These are phyloP conservation scores for Cyclophora punctaria DNA, from an alignment of 2,888 invertebrate genomes.

Conservation along the genomic window DNA sequence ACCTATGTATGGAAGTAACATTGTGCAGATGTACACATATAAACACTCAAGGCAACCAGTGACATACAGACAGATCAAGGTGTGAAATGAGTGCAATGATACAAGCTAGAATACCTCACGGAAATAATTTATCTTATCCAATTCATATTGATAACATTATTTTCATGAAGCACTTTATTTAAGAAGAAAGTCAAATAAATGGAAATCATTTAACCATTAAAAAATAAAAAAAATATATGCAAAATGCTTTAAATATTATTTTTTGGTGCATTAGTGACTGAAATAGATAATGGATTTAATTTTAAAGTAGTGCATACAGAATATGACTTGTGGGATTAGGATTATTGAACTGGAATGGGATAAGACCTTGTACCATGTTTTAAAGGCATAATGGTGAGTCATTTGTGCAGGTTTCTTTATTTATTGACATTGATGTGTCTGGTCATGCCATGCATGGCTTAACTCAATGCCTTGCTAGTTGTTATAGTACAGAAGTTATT, in stretches of 20 bases:
- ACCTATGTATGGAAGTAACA: conserved; percentile 31
- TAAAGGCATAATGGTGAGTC: no score
- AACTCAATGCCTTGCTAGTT: conserved; percentile 9
- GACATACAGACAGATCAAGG: not conserved
- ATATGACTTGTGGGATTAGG: not conserved
- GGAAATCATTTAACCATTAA: no score
- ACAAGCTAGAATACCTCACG: not conserved
- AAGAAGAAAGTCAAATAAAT: no score
- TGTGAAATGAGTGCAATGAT: not conserved
- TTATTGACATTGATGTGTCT: conserved; percentile 20
- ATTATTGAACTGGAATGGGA: conserved; percentile 1
- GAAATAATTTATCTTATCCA: no score
- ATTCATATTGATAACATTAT: no score
- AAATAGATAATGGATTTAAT: no score
- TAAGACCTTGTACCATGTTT: conserved; percentile 24
- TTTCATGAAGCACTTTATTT: no score
- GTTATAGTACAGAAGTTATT: no score
- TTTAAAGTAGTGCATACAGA: no score
- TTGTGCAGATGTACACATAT: conserved; percentile 30
- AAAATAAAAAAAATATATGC: no score
- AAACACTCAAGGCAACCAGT: conserved; percentile 24
- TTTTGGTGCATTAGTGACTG: no score
- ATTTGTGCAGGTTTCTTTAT: conserved; percentile 1
- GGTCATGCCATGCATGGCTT: conserved; percentile 30
- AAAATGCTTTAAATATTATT: no score